These are phyloP conservation scores for Esox masquinongy DNA, from an alignment of 2,797 vertebrate species.

Conservation along the genomic window DNA sequence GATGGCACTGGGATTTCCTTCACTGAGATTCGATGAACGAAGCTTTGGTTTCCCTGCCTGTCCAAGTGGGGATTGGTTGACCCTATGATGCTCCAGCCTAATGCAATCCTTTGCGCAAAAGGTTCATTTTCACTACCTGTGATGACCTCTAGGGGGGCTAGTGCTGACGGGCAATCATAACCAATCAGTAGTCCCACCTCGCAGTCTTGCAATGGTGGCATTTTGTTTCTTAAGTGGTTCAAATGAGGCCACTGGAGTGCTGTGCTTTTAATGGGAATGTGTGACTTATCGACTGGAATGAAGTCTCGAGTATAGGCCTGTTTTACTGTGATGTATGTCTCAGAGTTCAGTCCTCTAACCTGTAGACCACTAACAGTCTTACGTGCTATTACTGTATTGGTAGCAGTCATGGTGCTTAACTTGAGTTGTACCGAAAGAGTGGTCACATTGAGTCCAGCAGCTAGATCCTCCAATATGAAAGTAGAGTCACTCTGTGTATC, in stretches of 20 bases:
- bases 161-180: too few relatives aligned
- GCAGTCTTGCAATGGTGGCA: slow-evolving; percentile 34
- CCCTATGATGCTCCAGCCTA: too few relatives aligned
- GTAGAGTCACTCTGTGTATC: slow-evolving; percentile 28
- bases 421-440: slow-evolving; percentile 17
- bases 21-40: too few relatives aligned
- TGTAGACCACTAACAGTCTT: slow-evolving; percentile 16
- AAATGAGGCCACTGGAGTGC: slow-evolving; percentile 37
- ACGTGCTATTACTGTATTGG: slow-evolving; percentile 20
- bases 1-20: too few relatives aligned
- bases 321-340: neutral
- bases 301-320: slow-evolving; percentile 26
- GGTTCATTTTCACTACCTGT: too few relatives aligned
- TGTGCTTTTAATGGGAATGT: slow-evolving; percentile 21
- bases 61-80: too few relatives aligned
- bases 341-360: slow-evolving; percentile 4
- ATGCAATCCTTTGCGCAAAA: too few relatives aligned
- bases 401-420: too few relatives aligned
- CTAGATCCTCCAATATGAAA: too few relatives aligned
- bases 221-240: neutral
- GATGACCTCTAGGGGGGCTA: too few relatives aligned
- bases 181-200: slow-evolving; percentile 46
- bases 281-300: slow-evolving; percentile 36
- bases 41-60: too few relatives aligned
- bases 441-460: slow-evolving; percentile 5